A percentile compares a stretch with the other conserved stretches of the same genome.
Evolutionary conservation across 2,797 vertebrate species (phyloP).

Genomic region (Taeniopygia guttata): DNA sequence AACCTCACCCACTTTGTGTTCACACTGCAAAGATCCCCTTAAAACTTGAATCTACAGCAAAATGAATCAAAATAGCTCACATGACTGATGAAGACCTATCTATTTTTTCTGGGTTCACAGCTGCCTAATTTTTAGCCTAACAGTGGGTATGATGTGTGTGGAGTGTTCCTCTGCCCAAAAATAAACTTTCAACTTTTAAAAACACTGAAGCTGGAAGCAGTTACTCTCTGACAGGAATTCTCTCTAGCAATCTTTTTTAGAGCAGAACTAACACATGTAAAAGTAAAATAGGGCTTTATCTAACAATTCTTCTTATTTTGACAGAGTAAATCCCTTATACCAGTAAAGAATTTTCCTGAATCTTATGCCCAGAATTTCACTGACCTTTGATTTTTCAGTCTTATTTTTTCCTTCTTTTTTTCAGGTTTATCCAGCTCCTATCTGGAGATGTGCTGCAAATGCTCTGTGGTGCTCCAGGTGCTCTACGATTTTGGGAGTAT

Average conservation of each 20-base stretch:
- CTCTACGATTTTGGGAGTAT: rapidly evolving
- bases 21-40: not conserved
- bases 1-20: not conserved
- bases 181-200: not conserved
- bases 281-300: not conserved
- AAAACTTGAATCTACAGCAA: not conserved
- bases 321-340: not conserved
- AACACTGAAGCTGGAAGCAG: not conserved
- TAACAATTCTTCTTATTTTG: not conserved
- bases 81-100: not conserved
- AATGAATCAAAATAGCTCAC: not conserved
- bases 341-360: not conserved
- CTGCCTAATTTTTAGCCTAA: not conserved
- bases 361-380: not conserved
- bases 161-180: not conserved
- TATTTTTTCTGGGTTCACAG: not conserved
- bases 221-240: not conserved
- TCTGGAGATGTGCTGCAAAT: not conserved
- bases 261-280: not conserved
- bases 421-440: not conserved
- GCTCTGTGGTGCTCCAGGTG: not conserved
- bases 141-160: not conserved
- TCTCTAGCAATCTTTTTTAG: not conserved
- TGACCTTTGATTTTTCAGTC: not conserved
- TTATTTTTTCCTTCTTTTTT: not conserved